Evolutionary conservation across 2,797 vertebrate genomes (phyloP), one percentile per base, ranked within the genome.

Genomic region (Moxostoma hubbsi): DNA sequence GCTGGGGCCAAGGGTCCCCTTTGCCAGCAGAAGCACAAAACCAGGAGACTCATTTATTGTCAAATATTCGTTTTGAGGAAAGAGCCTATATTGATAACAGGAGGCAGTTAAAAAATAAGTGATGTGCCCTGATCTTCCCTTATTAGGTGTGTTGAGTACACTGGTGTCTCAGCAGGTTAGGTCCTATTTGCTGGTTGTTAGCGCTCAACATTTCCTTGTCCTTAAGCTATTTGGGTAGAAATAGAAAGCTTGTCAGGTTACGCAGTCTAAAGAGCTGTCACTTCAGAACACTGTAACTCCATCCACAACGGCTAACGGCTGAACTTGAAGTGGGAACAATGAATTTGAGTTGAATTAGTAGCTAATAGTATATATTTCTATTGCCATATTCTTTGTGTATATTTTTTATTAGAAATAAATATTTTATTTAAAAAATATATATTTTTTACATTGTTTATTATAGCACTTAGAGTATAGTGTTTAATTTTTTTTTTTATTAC

Each of bases 11-110:
- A 87, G 79, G 86, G 87, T 83, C 86, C 63, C 82, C 76, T 74
- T 89, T 85, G 83, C 88, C 87, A 85, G 75, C 73, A 51, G 55
- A 65, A 77, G 10, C 91, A 93, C 82, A 92, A 91, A 90, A 67
- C 71, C 82, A 2, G 16, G 47, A 83, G 77, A 77, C 76, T 85
- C 75, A 47, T 86, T 70, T 70, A 73, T 80, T 83, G 79, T 76
- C 43, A 81, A 58, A 83, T 80, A 70, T 80, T 62, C 82, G 24
- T 24, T 3, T 24, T 24, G 57, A 74, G 64, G 15, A 79, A 80
- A 80, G 67, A 82, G 84, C 85, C 85, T 86, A 78, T 75, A 82
- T 75, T 84, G 85, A 90, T 92, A 91, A 89, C 87, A 87, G 16
- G 84, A 85, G 82, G 89, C 53, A 79, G 86, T 89, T 88, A 89